Conservation (phyloP, 2,797 vertebrate species). For the Capromys pilorides region DNA sequence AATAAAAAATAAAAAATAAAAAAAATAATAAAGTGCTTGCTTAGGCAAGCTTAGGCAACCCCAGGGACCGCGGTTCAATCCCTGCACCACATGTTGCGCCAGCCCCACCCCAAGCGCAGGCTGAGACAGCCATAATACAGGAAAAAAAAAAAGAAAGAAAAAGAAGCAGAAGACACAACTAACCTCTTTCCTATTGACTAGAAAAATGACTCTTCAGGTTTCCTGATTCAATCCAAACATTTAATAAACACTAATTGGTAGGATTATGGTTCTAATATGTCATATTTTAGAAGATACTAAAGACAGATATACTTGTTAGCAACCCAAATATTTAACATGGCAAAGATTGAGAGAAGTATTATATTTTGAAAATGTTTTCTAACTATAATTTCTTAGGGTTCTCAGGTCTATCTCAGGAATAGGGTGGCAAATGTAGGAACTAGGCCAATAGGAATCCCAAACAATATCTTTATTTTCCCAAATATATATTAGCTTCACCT, state of each 20-base stretch:
- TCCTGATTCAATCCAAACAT: constrained; percentile 1
- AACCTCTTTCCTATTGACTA: neutral
- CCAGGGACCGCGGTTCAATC: too few species aligned
- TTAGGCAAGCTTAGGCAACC: too few species aligned
- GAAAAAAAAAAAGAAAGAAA: too few species aligned
- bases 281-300: constrained; percentile 26
- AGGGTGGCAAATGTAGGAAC: neutral
- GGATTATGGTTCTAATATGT: neutral
- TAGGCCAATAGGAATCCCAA: neutral
- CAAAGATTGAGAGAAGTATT: neutral
- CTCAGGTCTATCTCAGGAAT: neutral
- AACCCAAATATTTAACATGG: neutral
- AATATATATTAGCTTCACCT: neutral
- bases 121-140: too few species aligned
- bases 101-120: too few species aligned
- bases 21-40: too few species aligned
- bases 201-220: constrained; percentile 11
- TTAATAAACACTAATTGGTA: constrained; percentile 19
- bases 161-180: neutral
- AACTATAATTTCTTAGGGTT: constrained; percentile 15
- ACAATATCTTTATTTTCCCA: neutral
- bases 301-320: constrained; percentile 28
- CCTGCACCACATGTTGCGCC: too few species aligned
- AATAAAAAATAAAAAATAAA: too few species aligned
- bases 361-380: constrained; percentile 4